A percentile compares a stretch with the other conserved stretches of the same genome.
phyloP scores from a whole-genome alignment of 2,113 vertebrate genomes.

The Alces alces region DNA sequence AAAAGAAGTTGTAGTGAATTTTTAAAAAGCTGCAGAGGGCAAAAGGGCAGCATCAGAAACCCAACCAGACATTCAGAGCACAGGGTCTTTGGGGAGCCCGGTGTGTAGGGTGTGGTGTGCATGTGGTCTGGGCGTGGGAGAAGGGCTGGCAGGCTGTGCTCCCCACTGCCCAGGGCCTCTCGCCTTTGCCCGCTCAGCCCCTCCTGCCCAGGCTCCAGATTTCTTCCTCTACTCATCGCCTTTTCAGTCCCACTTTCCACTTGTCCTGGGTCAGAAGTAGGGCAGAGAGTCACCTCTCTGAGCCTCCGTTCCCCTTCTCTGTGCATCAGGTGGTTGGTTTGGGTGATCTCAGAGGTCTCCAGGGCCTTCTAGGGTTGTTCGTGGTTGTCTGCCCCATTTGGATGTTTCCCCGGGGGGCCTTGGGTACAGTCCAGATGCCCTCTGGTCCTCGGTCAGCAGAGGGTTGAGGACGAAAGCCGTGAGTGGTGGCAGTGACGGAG shows the following conservation, averaged over 20 bases:
- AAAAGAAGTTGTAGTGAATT: too few species aligned
- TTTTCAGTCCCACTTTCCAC: background rate
- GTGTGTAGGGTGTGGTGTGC: background rate
- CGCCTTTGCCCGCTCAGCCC: too few species aligned
- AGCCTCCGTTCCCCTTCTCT: background rate
- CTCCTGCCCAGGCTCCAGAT: background rate
- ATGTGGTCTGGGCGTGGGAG: accelerated
- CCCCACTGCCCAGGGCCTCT: background rate
- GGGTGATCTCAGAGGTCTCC: background rate
- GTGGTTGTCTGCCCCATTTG: background rate
- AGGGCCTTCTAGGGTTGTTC: background rate
- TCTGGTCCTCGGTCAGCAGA: background rate
- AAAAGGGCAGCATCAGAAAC: background rate
- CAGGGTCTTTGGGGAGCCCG: background rate
- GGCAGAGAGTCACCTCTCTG: background rate
- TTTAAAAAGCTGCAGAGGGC: background rate
- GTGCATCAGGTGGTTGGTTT: accelerated
- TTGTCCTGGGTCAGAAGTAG: background rate
- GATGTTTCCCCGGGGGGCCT: background rate
- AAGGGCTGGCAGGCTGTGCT: background rate
- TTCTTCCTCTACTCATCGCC: background rate
- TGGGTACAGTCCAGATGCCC: accelerated
- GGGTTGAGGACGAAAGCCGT: background rate
- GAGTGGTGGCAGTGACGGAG: background rate
- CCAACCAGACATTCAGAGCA: background rate